Percentiles rank a stretch among this genome's conserved stretches.
These are phyloP conservation scores for Argopecten irradians DNA, from an alignment of 1,140 invertebrate species.

Conservation along the genomic window DNA sequence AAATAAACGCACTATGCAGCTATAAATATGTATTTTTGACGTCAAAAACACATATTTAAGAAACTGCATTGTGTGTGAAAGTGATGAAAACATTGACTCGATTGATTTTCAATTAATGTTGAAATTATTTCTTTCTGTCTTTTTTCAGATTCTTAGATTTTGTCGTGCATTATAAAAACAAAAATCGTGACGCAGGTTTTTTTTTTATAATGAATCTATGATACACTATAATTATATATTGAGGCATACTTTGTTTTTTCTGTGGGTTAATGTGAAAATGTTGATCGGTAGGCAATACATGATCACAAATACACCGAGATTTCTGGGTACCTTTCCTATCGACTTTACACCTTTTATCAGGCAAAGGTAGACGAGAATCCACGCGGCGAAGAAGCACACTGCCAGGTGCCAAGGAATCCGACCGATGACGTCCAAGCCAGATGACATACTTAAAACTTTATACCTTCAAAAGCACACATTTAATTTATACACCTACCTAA, in stretches of 20 bases:
- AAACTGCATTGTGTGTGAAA: no score
- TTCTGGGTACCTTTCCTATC: slow-evolving; percentile 79
- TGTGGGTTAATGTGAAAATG: no score
- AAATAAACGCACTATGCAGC: neutral
- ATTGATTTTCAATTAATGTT: no score
- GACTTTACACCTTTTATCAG: slow-evolving; percentile 77
- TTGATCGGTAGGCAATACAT: neutral
- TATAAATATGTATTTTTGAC: neutral
- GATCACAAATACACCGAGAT: neutral
- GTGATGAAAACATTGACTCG: no score
- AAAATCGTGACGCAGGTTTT: no score
- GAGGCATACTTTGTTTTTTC: no score
- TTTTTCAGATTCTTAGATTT: no score
- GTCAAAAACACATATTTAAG: neutral
- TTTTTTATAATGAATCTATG: no score
- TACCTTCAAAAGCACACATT: slow-evolving; percentile 21
- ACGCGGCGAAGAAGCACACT: slow-evolving; percentile 73
- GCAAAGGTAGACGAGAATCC: slow-evolving; percentile 77
- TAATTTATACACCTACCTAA: no score
- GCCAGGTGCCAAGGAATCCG: slow-evolving; percentile 82
- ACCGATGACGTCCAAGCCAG: slow-evolving; percentile 66
- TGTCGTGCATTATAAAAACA: no score
- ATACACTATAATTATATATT: no score
- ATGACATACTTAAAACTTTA: slow-evolving; percentile 61
- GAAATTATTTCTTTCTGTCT: no score